phyloP scores from a whole-genome alignment of 2,888 invertebrate genomes.

The Rotaria macrura region DNA sequence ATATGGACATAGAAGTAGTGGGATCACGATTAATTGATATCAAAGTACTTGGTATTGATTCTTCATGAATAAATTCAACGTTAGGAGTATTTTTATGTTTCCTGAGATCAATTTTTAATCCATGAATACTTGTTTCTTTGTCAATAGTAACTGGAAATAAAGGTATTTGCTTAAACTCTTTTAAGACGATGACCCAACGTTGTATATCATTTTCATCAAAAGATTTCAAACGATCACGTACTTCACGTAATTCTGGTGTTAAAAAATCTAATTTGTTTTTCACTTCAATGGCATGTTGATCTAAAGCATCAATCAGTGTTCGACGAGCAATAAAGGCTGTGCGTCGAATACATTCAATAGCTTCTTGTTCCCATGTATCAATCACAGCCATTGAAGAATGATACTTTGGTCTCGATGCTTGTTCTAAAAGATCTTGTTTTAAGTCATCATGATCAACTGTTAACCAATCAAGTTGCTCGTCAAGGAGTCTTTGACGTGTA shows the following conservation, averaged over 20 bases:
- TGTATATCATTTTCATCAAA: neutral
- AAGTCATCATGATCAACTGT: neutral
- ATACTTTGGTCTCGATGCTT: neutral
- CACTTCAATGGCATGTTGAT: neutral
- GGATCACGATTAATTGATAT: too few relatives aligned
- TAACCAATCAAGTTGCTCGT: slow-evolving; percentile 1
- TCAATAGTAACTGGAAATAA: neutral
- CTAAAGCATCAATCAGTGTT: neutral
- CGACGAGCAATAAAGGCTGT: neutral
- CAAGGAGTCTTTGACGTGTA: neutral
- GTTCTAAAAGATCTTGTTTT: neutral
- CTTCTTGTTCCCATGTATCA: neutral
- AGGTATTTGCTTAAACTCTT: neutral
- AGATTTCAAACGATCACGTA: neutral
- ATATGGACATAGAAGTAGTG: too few relatives aligned
- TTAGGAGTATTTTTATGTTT: too few relatives aligned
- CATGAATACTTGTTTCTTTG: neutral
- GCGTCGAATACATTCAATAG: neutral
- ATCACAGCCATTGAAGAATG: neutral
- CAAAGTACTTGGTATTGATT: neutral
- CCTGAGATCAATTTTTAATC: neutral
- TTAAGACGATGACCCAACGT: neutral
- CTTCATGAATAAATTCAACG: neutral
- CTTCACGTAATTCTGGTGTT: neutral
- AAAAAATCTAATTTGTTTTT: neutral